Conservation (phyloP, 2,113 vertebrate genomes). For the Excalfactoria chinensis region DNA sequence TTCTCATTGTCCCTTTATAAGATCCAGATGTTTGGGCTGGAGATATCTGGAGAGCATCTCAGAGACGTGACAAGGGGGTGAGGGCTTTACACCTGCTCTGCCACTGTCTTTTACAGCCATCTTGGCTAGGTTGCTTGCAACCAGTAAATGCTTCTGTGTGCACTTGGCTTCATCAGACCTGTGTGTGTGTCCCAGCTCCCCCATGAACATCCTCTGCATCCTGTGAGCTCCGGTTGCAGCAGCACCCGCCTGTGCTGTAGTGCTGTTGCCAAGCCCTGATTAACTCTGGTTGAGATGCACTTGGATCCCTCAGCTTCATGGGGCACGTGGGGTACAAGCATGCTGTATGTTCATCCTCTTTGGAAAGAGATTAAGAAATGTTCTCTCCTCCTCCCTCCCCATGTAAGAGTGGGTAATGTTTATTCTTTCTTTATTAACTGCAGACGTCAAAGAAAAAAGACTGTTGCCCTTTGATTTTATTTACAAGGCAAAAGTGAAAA, state of each 20-base stretch:
- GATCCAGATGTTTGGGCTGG: background rate
- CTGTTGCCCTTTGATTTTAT: slow-evolving; percentile 66
- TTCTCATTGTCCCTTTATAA: background rate
- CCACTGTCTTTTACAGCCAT: background rate
- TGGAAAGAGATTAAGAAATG: slow-evolving; percentile 58
- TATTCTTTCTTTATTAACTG: slow-evolving; percentile 65
- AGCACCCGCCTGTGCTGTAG: background rate
- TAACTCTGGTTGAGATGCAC: background rate
- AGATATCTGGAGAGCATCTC: background rate
- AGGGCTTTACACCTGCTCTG: background rate
- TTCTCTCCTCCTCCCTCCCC: slow-evolving; percentile 20
- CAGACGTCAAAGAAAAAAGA: slow-evolving; percentile 65
- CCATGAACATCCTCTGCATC: rapidly evolving
- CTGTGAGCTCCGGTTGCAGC: rapidly evolving
- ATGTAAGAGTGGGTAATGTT: slow-evolving; percentile 38
- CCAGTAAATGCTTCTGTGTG: rapidly evolving
- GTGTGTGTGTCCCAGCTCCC: rapidly evolving
- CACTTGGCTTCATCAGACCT: background rate
- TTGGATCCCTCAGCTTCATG: background rate
- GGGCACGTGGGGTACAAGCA: slow-evolving; percentile 17
- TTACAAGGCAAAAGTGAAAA: slow-evolving; percentile 63
- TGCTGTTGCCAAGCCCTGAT: background rate
- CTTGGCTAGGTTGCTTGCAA: background rate
- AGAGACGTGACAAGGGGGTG: background rate
- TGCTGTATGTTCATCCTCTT: slow-evolving; percentile 49